phyloP scores from a whole-genome alignment of 1,140 invertebrate species.

The Druon quercuslanigerum region DNA sequence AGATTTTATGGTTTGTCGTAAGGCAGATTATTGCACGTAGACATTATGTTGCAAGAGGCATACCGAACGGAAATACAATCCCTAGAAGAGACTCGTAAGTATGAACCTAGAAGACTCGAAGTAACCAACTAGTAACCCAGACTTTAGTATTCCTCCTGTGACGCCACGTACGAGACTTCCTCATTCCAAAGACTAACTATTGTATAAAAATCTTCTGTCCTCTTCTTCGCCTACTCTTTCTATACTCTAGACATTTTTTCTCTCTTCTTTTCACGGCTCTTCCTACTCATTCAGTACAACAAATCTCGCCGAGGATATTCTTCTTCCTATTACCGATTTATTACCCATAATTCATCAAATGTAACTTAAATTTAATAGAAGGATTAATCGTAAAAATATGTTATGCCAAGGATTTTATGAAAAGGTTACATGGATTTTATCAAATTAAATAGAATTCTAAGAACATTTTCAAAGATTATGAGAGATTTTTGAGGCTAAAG shows the following conservation, averaged over 20 bases:
- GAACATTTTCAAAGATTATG: too few relatives aligned
- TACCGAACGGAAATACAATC: slow-evolving; percentile 54
- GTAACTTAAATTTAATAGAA: background rate
- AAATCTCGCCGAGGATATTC: background rate
- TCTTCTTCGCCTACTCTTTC: slow-evolving; percentile 7
- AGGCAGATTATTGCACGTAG: slow-evolving; percentile 24
- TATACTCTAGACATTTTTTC: background rate
- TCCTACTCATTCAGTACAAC: background rate
- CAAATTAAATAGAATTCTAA: too few relatives aligned
- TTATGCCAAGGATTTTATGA: too few relatives aligned
- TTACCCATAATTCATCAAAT: background rate
- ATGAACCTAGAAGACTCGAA: slow-evolving; percentile 62
- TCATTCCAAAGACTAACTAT: slow-evolving; percentile 64
- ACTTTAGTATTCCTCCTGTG: slow-evolving; percentile 68
- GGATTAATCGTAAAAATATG: background rate
- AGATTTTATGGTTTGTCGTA: background rate
- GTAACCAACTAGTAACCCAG: slow-evolving; percentile 68
- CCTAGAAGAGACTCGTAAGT: slow-evolving; percentile 46
- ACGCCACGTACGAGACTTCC: slow-evolving; percentile 59
- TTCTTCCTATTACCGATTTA: background rate
- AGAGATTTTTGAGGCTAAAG: too few relatives aligned
- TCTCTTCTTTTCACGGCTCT: background rate
- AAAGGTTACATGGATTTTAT: too few relatives aligned
- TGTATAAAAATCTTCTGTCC: slow-evolving; percentile 55
- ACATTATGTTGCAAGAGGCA: slow-evolving; percentile 8